A percentile compares a stretch with the other conserved stretches of the same genome.
phyloP scores from a whole-genome alignment of 2,797 vertebrate genomes.

The Erithacus rubecula region DNA sequence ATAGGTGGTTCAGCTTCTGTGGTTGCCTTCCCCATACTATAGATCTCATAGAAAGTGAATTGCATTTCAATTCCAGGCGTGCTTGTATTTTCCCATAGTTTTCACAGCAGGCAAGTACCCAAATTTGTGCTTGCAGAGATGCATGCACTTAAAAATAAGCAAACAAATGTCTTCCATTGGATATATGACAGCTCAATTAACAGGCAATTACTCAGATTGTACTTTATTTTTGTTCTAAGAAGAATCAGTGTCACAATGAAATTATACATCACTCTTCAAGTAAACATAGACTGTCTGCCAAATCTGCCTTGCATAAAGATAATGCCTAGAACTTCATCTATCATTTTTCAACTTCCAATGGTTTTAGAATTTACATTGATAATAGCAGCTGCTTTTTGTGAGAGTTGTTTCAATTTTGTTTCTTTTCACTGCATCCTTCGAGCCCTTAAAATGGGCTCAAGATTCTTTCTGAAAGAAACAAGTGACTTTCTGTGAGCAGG shows the following conservation, averaged over 20 bases:
- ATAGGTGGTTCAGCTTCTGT: background rate
- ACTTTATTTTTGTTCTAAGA: constrained; percentile 33
- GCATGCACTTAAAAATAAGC: background rate
- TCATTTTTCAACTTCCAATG: background rate
- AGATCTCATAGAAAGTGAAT: background rate
- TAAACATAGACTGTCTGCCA: constrained; percentile 20
- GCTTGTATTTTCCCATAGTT: background rate
- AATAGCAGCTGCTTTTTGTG: background rate
- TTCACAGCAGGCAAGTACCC: background rate
- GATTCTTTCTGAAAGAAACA: background rate
- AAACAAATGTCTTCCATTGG: background rate
- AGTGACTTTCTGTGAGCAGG: background rate
- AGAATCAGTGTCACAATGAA: background rate
- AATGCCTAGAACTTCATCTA: background rate
- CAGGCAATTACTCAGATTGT: constrained; percentile 8
- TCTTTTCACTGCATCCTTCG: background rate
- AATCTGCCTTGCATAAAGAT: constrained; percentile 28
- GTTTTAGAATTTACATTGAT: background rate
- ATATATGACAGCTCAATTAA: constrained; percentile 31
- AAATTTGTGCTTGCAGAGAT: background rate
- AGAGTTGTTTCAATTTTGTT: background rate
- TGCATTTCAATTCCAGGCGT: background rate
- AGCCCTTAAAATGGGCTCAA: background rate
- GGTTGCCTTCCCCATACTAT: background rate
- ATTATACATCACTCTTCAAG: background rate